phyloP scores from a whole-genome alignment of 2,888 invertebrate species.

The Pollenia griseotomentosa region DNA sequence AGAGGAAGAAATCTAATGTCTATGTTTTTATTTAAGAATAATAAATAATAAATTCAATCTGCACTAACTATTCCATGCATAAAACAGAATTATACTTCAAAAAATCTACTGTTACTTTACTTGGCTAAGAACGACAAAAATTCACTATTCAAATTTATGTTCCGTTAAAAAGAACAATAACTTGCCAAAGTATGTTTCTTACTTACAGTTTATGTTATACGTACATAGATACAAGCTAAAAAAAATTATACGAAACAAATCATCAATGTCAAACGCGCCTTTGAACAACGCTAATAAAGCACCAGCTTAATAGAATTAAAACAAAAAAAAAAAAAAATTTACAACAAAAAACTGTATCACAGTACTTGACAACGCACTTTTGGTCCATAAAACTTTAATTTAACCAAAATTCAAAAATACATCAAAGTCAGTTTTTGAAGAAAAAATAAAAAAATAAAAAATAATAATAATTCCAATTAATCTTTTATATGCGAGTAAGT shows the following conservation, averaged over 20 bases:
- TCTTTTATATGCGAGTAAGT: conserved; percentile 17
- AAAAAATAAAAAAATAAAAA: background rate
- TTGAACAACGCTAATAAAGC: conserved; percentile 15
- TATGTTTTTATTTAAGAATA: too few relatives aligned
- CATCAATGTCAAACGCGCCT: conserved; percentile 31
- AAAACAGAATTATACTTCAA: too few relatives aligned
- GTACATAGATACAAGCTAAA: background rate
- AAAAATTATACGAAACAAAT: background rate
- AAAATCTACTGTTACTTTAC: too few relatives aligned
- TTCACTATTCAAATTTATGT: too few relatives aligned
- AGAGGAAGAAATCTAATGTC: too few relatives aligned
- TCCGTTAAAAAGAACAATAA: too few relatives aligned
- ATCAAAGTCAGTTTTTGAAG: background rate
- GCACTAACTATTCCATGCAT: too few relatives aligned
- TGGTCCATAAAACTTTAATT: background rate
- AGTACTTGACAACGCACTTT: conserved; percentile 50
- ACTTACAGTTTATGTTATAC: too few relatives aligned
- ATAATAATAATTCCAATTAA: background rate
- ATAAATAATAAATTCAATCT: too few relatives aligned
- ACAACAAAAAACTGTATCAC: conserved; percentile 3
- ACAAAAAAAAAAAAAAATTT: background rate
- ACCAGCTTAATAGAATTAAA: background rate
- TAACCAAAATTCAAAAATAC: background rate
- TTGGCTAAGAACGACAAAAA: too few relatives aligned
- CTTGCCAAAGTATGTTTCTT: too few relatives aligned